A percentile compares a stretch with the other conserved stretches of the same genome.
phyloP scores from a whole-genome alignment of 2,888 invertebrate species.

The Nemurella pictetii region DNA sequence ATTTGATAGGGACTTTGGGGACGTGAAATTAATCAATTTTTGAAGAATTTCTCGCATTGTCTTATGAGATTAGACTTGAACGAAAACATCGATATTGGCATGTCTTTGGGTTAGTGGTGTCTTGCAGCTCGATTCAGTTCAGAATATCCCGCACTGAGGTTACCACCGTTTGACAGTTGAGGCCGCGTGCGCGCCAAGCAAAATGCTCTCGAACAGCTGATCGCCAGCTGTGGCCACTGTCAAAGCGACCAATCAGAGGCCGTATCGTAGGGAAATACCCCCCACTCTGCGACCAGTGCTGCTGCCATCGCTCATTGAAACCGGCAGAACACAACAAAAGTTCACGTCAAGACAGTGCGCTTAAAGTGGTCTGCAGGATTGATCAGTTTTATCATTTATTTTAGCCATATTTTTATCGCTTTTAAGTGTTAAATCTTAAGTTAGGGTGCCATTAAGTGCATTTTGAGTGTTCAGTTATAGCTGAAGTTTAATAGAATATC shows the following conservation, averaged over 20 bases:
- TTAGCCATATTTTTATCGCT: not conserved
- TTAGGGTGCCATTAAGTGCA: not conserved
- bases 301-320: not conserved
- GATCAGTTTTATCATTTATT: not conserved
- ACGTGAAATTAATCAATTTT: no score
- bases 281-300: constrained; percentile 26
- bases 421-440: not conserved
- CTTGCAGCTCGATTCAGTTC: not conserved
- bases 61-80: no score
- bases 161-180: not conserved
- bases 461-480: not conserved
- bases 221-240: constrained; percentile 49
- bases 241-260: constrained; percentile 32
- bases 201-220: constrained; percentile 8
- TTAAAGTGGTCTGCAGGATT: not conserved
- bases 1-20: no score
- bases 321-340: constrained; percentile 4
- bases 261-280: constrained; percentile 28
- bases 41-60: no score
- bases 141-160: not conserved
- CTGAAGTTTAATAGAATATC: not conserved
- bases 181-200: constrained; percentile 14
- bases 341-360: not conserved
- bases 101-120: not conserved
- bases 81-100: not conserved